Percentiles rank a stretch among this genome's conserved stretches.
These are phyloP conservation scores for Myopa tessellatipennis DNA, from an alignment of 2,888 invertebrate genomes.

Conservation along the genomic window DNA sequence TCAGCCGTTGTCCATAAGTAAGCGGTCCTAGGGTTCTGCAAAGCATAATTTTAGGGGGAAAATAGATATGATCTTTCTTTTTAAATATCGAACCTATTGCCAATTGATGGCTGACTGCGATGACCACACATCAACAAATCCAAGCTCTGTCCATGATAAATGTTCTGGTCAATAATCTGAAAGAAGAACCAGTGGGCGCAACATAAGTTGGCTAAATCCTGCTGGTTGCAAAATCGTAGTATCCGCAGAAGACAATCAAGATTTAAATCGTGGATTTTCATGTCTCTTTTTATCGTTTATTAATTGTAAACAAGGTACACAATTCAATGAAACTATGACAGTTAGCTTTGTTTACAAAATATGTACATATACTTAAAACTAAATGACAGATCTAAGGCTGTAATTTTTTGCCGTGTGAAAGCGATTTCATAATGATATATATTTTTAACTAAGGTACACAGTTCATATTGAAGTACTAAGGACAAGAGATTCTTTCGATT, in stretches of 20 bases:
- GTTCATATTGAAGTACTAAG: too few relatives aligned
- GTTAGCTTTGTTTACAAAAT: too few relatives aligned
- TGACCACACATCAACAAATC: slow-evolving; percentile 65
- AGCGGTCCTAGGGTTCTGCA: slow-evolving; percentile 60
- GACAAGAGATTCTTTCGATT: too few relatives aligned
- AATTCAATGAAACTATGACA: too few relatives aligned
- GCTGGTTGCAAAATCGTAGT: slow-evolving; percentile 70
- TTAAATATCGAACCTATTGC: slow-evolving; percentile 51
- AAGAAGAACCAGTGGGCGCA: slow-evolving; percentile 69
- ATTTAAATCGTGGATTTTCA: slow-evolving; percentile 59
- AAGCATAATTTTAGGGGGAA: too few relatives aligned
- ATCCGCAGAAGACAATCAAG: slow-evolving; percentile 69
- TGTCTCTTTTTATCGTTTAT: slow-evolving; percentile 26
- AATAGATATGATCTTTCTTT: not conserved
- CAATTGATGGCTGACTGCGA: slow-evolving; percentile 55
- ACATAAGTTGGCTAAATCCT: slow-evolving; percentile 70
- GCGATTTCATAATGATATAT: too few relatives aligned
- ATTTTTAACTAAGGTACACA: too few relatives aligned
- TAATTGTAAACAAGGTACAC: not conserved
- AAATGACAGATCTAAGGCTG: too few relatives aligned
- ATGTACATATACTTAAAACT: too few relatives aligned
- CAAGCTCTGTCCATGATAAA: slow-evolving; percentile 59
- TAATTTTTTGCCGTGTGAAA: too few relatives aligned
- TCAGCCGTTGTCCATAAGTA: slow-evolving; percentile 61
- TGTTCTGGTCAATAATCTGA: slow-evolving; percentile 67